Evolutionary conservation across 2,888 invertebrate genomes (phyloP).

Genomic region (Podabrus alpinus): DNA sequence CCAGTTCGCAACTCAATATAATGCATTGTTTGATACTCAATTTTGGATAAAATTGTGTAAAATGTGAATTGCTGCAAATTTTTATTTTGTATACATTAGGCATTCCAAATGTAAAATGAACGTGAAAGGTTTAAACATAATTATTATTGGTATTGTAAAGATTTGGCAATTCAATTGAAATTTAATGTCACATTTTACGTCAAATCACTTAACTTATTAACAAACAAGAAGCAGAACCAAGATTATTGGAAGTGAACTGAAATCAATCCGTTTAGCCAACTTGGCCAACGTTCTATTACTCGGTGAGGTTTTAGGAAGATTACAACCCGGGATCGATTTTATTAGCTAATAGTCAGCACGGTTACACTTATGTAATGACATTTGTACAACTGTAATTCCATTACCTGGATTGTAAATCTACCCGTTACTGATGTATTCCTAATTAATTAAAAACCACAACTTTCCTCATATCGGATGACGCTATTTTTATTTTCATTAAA

Average conservation of each 20-base stretch:
- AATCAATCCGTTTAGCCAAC: conserved; percentile 41
- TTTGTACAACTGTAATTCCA: conserved; percentile 55
- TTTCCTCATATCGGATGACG: conserved; percentile 34
- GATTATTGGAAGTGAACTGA: conserved; percentile 34
- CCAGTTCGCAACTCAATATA: too few species aligned
- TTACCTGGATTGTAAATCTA: conserved; percentile 55
- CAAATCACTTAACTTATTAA: conserved; percentile 32
- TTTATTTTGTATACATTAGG: not conserved
- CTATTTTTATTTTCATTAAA: not conserved
- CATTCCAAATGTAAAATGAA: not conserved
- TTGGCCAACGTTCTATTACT: conserved; percentile 43
- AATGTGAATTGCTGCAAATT: not conserved
- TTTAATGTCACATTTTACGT: conserved; percentile 26
- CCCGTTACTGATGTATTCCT: conserved; percentile 49
- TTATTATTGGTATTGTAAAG: not conserved
- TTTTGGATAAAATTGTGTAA: not conserved
- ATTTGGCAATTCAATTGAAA: conserved; percentile 3
- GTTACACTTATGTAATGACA: conserved; percentile 56
- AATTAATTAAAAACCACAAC: conserved; percentile 43
- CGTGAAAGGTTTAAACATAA: not conserved
- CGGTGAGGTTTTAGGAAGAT: conserved; percentile 50
- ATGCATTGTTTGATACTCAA: too few species aligned
- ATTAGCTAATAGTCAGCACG: conserved; percentile 55
- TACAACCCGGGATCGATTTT: conserved; percentile 52
- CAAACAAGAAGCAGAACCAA: conserved; percentile 27